Evolutionary conservation across 2,797 vertebrate genomes (phyloP).

Genomic region (Tinamus major): DNA sequence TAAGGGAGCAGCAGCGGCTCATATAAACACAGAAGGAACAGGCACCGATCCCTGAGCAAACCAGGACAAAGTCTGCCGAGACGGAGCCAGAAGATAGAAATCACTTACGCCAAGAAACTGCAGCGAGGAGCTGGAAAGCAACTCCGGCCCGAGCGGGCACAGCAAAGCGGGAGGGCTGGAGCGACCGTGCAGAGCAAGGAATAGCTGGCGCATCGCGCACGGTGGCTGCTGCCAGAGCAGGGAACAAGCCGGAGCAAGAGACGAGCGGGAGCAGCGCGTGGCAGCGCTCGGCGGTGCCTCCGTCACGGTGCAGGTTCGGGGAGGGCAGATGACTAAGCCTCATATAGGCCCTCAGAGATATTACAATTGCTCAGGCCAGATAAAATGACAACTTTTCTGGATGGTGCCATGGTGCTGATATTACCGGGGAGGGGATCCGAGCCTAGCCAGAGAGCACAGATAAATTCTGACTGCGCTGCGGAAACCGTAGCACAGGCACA

Average conservation of each 20-base stretch:
- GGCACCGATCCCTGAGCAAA: not conserved
- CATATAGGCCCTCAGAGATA: not conserved
- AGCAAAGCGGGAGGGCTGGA: slow-evolving; percentile 1
- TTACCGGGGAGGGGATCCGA: slow-evolving; percentile 29
- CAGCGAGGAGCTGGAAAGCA: slow-evolving; percentile 14
- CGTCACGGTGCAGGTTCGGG: not conserved
- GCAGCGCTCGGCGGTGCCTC: not conserved
- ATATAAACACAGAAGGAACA: slow-evolving; percentile 7
- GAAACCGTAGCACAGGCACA: not conserved
- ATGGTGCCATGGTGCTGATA: slow-evolving; percentile 26
- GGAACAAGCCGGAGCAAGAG: not conserved
- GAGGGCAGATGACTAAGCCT: not conserved
- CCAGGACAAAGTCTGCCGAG: not conserved
- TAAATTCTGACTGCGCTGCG: not conserved
- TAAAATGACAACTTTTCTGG: slow-evolving; percentile 53
- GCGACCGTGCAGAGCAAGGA: not conserved
- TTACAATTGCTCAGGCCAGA: slow-evolving; percentile 39
- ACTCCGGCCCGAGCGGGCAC: not conserved
- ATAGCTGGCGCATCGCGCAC: not conserved
- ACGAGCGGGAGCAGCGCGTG: not conserved
- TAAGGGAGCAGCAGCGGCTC: not conserved
- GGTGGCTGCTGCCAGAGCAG: not conserved
- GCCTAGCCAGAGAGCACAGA: not conserved
- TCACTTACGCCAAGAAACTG: not conserved
- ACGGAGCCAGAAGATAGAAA: not conserved